Evolutionary conservation across 1,140 invertebrate species (phyloP).

Genomic region (Cardiocondyla obscurior): DNA sequence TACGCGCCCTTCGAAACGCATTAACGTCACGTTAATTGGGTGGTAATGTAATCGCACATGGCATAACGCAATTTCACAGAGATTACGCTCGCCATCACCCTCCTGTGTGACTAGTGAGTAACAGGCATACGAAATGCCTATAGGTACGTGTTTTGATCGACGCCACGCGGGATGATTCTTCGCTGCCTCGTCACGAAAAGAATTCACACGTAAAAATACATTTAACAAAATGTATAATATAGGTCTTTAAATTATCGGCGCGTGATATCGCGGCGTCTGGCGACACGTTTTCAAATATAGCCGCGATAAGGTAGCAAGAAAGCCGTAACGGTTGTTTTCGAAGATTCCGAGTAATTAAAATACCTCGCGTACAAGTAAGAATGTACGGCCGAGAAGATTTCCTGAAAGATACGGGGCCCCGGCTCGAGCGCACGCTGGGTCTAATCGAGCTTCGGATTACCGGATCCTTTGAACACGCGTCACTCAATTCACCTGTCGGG

Average conservation of each 20-base stretch:
- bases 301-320: too few relatives aligned
- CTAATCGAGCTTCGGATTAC: background rate
- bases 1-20: slow-evolving; percentile 11
- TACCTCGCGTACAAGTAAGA: background rate
- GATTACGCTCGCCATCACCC: slow-evolving; percentile 57
- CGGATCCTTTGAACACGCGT: background rate
- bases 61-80: slow-evolving; percentile 52
- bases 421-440: background rate
- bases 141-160: slow-evolving; percentile 44
- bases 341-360: background rate
- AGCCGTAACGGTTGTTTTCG: background rate
- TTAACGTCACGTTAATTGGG: slow-evolving; percentile 48
- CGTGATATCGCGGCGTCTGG: too few relatives aligned
- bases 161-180: background rate
- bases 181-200: too few relatives aligned
- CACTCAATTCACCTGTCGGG: background rate
- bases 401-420: background rate
- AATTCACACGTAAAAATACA: too few relatives aligned
- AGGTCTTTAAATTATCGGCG: too few relatives aligned
- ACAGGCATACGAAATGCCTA: slow-evolving; percentile 1
- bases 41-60: slow-evolving; percentile 40
- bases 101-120: background rate
- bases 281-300: too few relatives aligned
- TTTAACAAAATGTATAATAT: too few relatives aligned
- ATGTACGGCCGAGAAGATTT: background rate